These are phyloP conservation scores for Lasioglossum leucozonium DNA, from an alignment of 2,888 invertebrate genomes.

Conservation along the genomic window DNA sequence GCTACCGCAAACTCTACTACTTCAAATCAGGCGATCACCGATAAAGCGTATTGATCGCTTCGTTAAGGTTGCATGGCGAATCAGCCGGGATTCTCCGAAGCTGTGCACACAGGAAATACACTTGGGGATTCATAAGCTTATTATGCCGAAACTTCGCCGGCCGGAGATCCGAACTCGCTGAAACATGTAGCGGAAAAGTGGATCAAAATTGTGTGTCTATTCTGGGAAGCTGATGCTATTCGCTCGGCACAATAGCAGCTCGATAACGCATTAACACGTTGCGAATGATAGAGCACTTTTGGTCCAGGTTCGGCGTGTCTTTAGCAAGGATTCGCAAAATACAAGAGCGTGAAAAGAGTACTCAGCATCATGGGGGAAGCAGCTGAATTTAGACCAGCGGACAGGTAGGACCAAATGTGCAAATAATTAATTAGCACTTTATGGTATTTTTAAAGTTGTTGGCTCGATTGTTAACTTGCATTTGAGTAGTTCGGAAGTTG, in stretches of 20 bases:
- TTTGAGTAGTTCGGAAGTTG: background rate
- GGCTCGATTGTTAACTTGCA: background rate
- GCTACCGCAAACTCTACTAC: slow-evolving; percentile 36
- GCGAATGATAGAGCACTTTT: background rate
- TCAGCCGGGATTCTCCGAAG: slow-evolving; percentile 30
- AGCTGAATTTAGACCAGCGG: no score
- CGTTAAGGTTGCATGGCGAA: slow-evolving; percentile 64
- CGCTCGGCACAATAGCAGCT: background rate
- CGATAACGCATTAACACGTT: background rate
- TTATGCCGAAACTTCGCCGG: background rate
- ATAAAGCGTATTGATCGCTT: slow-evolving; percentile 73
- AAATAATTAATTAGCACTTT: background rate
- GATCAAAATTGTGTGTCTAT: background rate
- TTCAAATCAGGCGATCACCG: slow-evolving; percentile 61
- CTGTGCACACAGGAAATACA: slow-evolving; percentile 21
- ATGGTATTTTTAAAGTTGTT: no score
- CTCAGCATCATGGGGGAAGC: no score
- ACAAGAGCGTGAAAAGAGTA: background rate
- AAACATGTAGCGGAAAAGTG: background rate
- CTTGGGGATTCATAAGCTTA: slow-evolving; percentile 28
- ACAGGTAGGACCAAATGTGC: background rate
- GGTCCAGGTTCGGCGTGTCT: background rate
- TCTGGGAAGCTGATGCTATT: background rate
- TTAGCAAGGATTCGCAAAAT: background rate
- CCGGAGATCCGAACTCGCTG: background rate